phyloP scores from a whole-genome alignment of 2,888 invertebrate species.

The Leucania comma region DNA sequence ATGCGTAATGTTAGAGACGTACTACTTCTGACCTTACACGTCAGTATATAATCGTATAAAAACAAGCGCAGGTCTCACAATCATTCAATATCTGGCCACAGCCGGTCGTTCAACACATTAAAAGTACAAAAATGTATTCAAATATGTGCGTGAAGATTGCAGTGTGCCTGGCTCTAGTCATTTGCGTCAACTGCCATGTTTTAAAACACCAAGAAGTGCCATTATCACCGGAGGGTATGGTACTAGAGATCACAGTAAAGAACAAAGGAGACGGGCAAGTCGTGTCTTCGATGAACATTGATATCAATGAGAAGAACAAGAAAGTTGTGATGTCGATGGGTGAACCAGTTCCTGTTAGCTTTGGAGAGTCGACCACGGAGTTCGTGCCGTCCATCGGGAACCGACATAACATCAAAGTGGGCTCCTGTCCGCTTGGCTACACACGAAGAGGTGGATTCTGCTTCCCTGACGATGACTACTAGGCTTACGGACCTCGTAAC shows the following conservation, averaged over 20 bases:
- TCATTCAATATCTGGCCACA: conserved; percentile 36
- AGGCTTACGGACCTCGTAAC: background rate
- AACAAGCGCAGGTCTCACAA: conserved; percentile 1
- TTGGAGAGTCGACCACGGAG: conserved; percentile 14
- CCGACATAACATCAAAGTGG: conserved; percentile 60
- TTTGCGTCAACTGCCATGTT: conserved; percentile 44
- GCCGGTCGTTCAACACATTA: conserved; percentile 53
- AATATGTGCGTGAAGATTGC: conserved; percentile 63
- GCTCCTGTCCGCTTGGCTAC: conserved; percentile 67
- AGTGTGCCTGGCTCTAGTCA: conserved; percentile 53
- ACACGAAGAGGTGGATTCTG: conserved; percentile 67
- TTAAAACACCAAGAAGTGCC: conserved; percentile 49
- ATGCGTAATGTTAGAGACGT: conserved; percentile 34
- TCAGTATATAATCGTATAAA: conserved; percentile 32
- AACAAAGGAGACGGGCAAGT: conserved; percentile 35
- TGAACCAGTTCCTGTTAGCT: conserved; percentile 22
- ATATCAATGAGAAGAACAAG: conserved; percentile 51
- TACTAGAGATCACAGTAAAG: conserved; percentile 50
- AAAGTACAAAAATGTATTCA: conserved; percentile 61
- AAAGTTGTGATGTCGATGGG: conserved; percentile 27
- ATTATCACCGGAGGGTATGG: conserved; percentile 44
- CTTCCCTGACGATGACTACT: conserved; percentile 68
- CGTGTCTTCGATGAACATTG: conserved; percentile 44
- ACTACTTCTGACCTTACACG: background rate
- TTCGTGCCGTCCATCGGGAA: conserved; percentile 52